Evolutionary conservation across 1,140 invertebrate genomes (phyloP).

Genomic region (Tetraneura akinire): DNA sequence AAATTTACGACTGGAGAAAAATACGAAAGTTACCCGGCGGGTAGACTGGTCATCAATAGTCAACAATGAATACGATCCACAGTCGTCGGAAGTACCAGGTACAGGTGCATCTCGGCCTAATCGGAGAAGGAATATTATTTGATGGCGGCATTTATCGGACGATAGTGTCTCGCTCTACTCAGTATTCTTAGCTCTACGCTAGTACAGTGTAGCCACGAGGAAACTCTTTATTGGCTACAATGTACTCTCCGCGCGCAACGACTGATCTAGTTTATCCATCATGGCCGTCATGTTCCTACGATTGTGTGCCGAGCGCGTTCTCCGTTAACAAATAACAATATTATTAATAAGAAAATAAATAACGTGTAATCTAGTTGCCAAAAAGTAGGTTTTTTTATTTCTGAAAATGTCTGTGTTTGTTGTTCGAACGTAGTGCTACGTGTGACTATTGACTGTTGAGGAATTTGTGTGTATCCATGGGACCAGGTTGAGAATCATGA

Average conservation of each 20-base stretch:
- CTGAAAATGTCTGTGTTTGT: not conserved
- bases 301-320: slow-evolving; percentile 39
- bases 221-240: not conserved
- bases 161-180: not conserved
- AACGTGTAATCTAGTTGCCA: too few relatives aligned
- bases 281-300: slow-evolving; percentile 39
- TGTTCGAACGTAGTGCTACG: not conserved
- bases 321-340: slow-evolving; percentile 37
- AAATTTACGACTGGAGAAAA: slow-evolving; percentile 39
- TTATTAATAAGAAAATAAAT: not conserved
- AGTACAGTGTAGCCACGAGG: not conserved
- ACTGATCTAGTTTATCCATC: slow-evolving; percentile 49
- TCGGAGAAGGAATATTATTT: not conserved
- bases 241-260: slow-evolving; percentile 19
- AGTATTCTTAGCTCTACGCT: too few relatives aligned
- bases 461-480: not conserved
- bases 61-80: not conserved
- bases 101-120: not conserved
- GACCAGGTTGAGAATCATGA: slow-evolving; percentile 8
- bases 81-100: not conserved
- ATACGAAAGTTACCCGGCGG: slow-evolving; percentile 45
- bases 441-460: not conserved
- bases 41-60: slow-evolving; percentile 21
- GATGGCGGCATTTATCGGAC: not conserved
- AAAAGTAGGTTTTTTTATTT: not conserved